These are phyloP conservation scores for Tachysurus fulvidraco DNA, from an alignment of 2,113 vertebrate genomes.

Conservation along the genomic window DNA sequence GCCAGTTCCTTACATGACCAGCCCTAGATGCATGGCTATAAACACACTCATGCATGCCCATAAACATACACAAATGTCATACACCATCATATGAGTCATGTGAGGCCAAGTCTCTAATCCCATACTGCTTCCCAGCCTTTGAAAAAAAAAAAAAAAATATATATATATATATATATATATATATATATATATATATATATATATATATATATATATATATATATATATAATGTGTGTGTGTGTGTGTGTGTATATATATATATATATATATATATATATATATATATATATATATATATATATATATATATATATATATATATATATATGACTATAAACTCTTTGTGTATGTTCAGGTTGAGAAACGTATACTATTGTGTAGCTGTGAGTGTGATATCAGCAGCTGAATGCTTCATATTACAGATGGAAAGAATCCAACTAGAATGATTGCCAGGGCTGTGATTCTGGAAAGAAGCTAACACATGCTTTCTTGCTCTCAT, in stretches of 20 bases:
- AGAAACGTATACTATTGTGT: neutral
- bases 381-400: conserved; percentile 18
- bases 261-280: neutral
- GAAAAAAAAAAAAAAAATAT: too few species aligned
- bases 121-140: neutral
- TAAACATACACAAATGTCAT: conserved; percentile 35
- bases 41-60: neutral
- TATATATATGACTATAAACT: neutral
- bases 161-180: conserved; percentile 16
- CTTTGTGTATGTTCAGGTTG: conserved; percentile 11
- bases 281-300: conserved; percentile 10
- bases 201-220: conserved; percentile 4
- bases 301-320: conserved; percentile 6
- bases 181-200: neutral
- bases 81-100: conserved; percentile 15
- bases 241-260: conserved; percentile 13
- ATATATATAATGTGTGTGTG: too few species aligned
- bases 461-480: neutral
- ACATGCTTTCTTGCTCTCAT: conserved; percentile 15
- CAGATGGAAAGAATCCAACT: conserved; percentile 31
- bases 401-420: conserved; percentile 18
- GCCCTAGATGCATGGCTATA: neutral
- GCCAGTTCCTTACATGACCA: neutral
- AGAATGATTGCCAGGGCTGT: conserved; percentile 21
- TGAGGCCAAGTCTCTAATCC: neutral